Percentiles rank a stretch among this genome's conserved stretches.
Conservation (phyloP, 2,113 vertebrate species). For the Brachyhypopomus gauderio region DNA sequence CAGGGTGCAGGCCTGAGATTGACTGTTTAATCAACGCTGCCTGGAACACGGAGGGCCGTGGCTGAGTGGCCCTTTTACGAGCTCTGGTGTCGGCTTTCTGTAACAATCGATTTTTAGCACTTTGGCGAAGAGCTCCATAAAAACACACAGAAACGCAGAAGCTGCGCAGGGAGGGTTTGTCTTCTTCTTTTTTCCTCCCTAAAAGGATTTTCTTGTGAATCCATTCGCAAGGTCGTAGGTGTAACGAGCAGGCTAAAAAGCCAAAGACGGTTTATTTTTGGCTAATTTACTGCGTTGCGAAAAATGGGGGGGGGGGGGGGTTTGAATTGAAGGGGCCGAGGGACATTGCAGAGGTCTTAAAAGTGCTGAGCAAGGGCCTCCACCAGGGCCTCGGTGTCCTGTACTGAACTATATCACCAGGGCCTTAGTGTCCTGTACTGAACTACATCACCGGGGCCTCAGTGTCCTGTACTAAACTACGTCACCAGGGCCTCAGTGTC, state of each 20-base stretch:
- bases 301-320: neutral
- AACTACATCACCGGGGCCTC: no score
- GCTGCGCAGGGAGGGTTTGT: neutral
- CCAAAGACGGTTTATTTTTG: slow-evolving; percentile 8
- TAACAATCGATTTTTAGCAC: slow-evolving; percentile 42
- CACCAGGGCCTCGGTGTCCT: no score
- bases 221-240: slow-evolving; percentile 21
- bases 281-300: slow-evolving; percentile 21
- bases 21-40: slow-evolving; percentile 24
- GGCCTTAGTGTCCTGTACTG: no score
- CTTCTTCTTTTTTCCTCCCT: neutral
- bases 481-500: no score
- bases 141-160: slow-evolving; percentile 33
- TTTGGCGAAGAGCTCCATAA: slow-evolving; percentile 35
- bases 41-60: slow-evolving; percentile 4
- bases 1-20: neutral
- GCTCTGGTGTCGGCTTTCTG: slow-evolving; percentile 42
- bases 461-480: no score
- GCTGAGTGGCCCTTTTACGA: slow-evolving; percentile 29
- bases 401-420: no score
- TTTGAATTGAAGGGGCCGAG: no score
- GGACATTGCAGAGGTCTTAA: slow-evolving; percentile 13
- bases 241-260: slow-evolving; percentile 41
- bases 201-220: slow-evolving; percentile 33
- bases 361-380: slow-evolving; percentile 32